phyloP scores from a whole-genome alignment of 2,888 invertebrate species.

The Noctua comes region DNA sequence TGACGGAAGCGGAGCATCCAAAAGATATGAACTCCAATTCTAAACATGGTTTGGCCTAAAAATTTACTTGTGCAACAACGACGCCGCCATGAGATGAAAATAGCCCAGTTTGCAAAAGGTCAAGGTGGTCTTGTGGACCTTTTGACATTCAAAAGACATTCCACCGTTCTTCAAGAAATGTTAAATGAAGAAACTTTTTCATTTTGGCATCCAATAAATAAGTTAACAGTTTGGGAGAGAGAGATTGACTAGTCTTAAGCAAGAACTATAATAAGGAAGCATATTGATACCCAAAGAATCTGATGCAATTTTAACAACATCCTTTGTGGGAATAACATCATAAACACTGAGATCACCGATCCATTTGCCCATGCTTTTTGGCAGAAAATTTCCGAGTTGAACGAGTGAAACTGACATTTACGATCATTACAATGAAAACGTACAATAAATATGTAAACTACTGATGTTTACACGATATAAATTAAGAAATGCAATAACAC shows the following conservation, averaged over 20 bases:
- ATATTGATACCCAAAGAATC: conserved; percentile 2
- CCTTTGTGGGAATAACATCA: not conserved
- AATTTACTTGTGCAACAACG: not conserved
- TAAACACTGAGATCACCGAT: conserved; percentile 26
- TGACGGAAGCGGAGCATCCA: not conserved
- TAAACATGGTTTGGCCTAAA: not conserved
- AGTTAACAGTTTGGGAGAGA: not conserved
- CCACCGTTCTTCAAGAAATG: not conserved
- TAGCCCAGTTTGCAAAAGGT: conserved; percentile 31
- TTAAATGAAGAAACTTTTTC: not conserved
- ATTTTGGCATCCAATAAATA: not conserved
- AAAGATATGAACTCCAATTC: not conserved
- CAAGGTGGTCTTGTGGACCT: conserved; percentile 25
- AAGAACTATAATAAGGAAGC: not conserved
- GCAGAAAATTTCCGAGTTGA: not conserved
- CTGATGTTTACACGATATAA: conserved; percentile 40
- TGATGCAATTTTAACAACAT: not conserved
- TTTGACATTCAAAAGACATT: conserved; percentile 28
- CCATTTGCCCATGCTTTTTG: not conserved
- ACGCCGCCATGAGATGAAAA: conserved; percentile 5
- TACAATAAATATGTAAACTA: conserved; percentile 4
- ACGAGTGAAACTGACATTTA: conserved; percentile 11
- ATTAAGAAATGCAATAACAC: conserved; percentile 52
- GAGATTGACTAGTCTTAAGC: not conserved
- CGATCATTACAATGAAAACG: conserved; percentile 27